These are phyloP conservation scores for Chaenodraco wilsoni DNA, from an alignment of 2,797 vertebrate species.

Conservation along the genomic window DNA sequence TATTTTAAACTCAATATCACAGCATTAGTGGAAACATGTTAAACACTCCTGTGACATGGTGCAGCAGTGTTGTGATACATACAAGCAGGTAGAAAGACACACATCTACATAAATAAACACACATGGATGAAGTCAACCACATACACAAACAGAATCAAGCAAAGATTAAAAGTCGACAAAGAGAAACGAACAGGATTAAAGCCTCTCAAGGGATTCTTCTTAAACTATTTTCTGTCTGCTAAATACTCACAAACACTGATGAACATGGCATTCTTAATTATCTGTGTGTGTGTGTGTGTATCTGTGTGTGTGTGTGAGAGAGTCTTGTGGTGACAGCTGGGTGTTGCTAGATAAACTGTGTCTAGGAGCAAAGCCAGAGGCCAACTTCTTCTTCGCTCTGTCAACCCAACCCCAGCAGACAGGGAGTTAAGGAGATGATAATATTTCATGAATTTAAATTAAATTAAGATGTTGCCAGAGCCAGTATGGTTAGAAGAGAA, in stretches of 20 bases:
- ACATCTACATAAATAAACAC: conserved; percentile 51
- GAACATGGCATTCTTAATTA: conserved; percentile 34
- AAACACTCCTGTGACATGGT: not conserved
- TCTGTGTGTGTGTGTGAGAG: conserved; percentile 11
- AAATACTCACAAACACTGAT: conserved; percentile 50
- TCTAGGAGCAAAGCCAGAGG: conserved; percentile 60
- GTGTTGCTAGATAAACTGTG: conserved; percentile 65
- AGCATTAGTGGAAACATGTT: not conserved
- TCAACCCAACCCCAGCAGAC: conserved; percentile 15
- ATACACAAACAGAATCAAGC: conserved; percentile 6
- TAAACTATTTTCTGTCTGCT: conserved; percentile 42
- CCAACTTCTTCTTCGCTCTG: conserved; percentile 40
- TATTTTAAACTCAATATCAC: not conserved
- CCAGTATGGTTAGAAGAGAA: not conserved
- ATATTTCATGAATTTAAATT: conserved; percentile 47
- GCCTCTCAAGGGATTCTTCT: conserved; percentile 30
- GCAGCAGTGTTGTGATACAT: not conserved
- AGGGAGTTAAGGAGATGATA: conserved; percentile 7
- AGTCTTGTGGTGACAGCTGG: conserved; percentile 49
- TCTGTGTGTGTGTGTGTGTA: not conserved
- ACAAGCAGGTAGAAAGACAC: conserved; percentile 29
- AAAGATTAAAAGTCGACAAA: conserved; percentile 52
- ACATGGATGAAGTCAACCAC: conserved; percentile 24
- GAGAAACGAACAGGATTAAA: conserved; percentile 47
- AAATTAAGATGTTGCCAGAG: conserved; percentile 19